A percentile compares a stretch with the other conserved stretches of the same genome.
Evolutionary conservation across 37 sponge, comb jelly and placozoan species (phyloP).

Genomic region (Theonella swinhoei): DNA sequence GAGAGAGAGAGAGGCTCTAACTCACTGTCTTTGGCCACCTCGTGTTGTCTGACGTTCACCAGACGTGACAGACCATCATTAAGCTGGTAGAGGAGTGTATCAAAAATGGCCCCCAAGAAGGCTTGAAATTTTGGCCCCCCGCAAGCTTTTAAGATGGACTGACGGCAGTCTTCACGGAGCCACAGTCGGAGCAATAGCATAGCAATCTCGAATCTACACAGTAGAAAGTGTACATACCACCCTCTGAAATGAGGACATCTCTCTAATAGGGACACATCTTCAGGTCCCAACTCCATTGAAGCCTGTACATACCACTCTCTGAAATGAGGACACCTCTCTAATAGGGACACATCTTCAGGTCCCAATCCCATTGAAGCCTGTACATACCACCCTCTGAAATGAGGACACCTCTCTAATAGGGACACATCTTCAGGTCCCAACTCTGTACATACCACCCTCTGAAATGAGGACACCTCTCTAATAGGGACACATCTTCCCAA

Average conservation of each 20-base stretch:
- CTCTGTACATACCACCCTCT: too few species aligned
- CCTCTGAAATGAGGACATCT: not conserved
- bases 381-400: too few species aligned
- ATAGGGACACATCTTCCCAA: too few species aligned
- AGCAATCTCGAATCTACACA: slow-evolving; percentile 56
- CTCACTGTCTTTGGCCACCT: slow-evolving; percentile 58
- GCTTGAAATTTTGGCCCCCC: slow-evolving; percentile 44
- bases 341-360: too few species aligned
- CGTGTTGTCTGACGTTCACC: slow-evolving; percentile 51
- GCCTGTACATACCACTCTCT: too few species aligned
- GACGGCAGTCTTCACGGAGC: slow-evolving; percentile 52
- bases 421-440: too few species aligned
- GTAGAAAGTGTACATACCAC: not conserved
- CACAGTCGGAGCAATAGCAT: slow-evolving; percentile 70
- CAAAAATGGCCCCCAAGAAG: slow-evolving; percentile 72
- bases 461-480: too few species aligned
- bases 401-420: too few species aligned
- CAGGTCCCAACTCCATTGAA: too few species aligned
- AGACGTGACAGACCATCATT: slow-evolving; percentile 75
- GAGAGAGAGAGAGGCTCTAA: not conserved
- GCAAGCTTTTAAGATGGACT: slow-evolving; percentile 34
- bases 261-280: not conserved
- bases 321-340: too few species aligned
- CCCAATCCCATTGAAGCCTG: too few species aligned
- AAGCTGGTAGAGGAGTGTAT: slow-evolving; percentile 81